Conservation (phyloP, 2,113 vertebrate genomes). For the Isurus oxyrinchus region DNA sequence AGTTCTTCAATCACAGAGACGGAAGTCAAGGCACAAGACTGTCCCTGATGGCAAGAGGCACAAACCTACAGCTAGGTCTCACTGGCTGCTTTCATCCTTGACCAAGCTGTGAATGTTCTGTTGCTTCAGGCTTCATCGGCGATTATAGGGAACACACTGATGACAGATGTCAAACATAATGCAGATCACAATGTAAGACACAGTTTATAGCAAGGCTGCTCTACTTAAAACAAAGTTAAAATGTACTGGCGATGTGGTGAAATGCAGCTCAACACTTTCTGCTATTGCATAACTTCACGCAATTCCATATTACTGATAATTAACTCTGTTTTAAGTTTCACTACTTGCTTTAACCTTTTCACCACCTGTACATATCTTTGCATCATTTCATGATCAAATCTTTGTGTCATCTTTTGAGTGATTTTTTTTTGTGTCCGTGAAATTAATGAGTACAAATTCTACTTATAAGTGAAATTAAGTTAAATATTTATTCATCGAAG, state of each 20-base stretch:
- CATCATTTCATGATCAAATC: neutral
- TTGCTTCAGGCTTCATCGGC: neutral
- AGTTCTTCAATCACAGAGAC: neutral
- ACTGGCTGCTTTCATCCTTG: neutral
- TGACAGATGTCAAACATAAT: conserved; percentile 37
- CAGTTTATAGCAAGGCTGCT: neutral
- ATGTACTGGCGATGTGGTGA: neutral
- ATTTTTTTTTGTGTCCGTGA: neutral
- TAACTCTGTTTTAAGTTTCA: neutral
- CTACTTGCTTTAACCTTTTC: neutral
- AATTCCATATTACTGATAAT: neutral
- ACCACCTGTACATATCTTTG: neutral
- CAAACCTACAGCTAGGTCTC: neutral
- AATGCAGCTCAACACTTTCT: neutral
- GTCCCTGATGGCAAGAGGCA: neutral
- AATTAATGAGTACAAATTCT: neutral
- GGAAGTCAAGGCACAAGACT: neutral
- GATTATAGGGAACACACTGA: conserved; percentile 22
- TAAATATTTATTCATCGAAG: neutral
- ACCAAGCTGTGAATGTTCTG: neutral
- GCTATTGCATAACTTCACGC: no score
- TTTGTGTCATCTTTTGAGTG: neutral
- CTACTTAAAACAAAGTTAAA: neutral
- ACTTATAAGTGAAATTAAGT: neutral
- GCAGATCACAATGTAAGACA: conserved; percentile 42